A percentile compares a stretch with the other conserved stretches of the same genome.
Evolutionary conservation across 2,113 vertebrate species (phyloP).

Genomic region (Scomber scombrus): DNA sequence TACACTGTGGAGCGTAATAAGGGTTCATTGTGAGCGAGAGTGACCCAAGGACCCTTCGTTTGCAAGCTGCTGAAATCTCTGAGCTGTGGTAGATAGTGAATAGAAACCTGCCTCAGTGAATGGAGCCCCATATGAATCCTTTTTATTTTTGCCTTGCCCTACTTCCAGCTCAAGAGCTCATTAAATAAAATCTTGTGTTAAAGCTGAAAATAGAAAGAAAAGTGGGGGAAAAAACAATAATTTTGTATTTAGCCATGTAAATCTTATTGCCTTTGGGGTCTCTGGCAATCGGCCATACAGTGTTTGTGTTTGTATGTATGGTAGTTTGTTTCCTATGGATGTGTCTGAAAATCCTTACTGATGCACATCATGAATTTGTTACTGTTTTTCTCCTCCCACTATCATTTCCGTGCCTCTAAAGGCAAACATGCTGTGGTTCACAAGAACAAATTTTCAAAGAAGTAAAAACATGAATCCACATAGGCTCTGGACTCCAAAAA

Average conservation of each 20-base stretch:
- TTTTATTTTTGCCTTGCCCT: constrained; percentile 64
- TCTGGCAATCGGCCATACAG: constrained; percentile 3
- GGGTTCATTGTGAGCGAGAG: constrained; percentile 26
- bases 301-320: not conserved
- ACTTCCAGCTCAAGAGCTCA: constrained; percentile 72
- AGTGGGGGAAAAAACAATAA: constrained; percentile 28
- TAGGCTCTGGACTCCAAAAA: constrained; percentile 26
- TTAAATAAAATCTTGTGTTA: constrained; percentile 66
- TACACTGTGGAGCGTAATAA: constrained; percentile 40
- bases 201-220: constrained; percentile 53
- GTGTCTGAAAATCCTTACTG: constrained; percentile 6
- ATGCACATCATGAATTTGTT: constrained; percentile 2
- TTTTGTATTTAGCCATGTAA: constrained; percentile 56
- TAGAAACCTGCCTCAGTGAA: constrained; percentile 33
- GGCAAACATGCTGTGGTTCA: not conserved
- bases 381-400: not conserved
- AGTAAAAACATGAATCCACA: not conserved
- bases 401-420: not conserved
- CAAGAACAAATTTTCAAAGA: not conserved
- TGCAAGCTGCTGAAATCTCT: constrained; percentile 43
- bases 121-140: constrained; percentile 14
- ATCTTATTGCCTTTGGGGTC: constrained; percentile 44
- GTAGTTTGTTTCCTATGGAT: constrained; percentile 19
- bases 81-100: constrained; percentile 6
- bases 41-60: constrained; percentile 46